Percentiles rank a stretch among this genome's conserved stretches.
phyloP scores from a whole-genome alignment of 2,888 invertebrate species.

The Phorcus lineatus region DNA sequence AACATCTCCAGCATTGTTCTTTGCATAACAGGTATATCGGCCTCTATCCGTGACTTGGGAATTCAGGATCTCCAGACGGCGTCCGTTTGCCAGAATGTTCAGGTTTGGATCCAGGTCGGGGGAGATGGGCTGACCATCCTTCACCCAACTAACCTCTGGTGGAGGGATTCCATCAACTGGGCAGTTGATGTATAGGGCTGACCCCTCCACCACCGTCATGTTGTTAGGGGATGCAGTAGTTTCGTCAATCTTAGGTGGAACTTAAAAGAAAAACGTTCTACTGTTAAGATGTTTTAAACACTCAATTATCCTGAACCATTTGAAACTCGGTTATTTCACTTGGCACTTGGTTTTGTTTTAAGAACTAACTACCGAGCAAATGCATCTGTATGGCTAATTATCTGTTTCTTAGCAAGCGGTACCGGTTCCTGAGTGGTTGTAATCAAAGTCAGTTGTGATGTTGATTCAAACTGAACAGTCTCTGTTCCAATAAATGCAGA shows the following conservation, averaged over 20 bases:
- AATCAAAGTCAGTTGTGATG: no score
- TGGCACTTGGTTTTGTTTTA: no score
- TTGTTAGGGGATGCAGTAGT: slow-evolving; percentile 51
- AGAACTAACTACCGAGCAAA: no score
- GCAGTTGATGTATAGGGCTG: slow-evolving; percentile 62
- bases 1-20: slow-evolving; percentile 72
- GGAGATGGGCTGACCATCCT: slow-evolving; percentile 70
- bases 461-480: no score
- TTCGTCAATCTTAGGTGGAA: slow-evolving; percentile 64
- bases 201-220: slow-evolving; percentile 55
- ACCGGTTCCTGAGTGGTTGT: no score
- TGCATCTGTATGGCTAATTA: no score
- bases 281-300: no score
- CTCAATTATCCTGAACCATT: no score
- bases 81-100: slow-evolving; percentile 56
- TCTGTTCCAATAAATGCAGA: no score
- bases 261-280: slow-evolving; percentile 45
- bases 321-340: no score
- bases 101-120: slow-evolving; percentile 57
- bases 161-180: slow-evolving; percentile 71
- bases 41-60: slow-evolving; percentile 66
- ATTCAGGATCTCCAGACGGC: slow-evolving; percentile 63
- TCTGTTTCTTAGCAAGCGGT: no score
- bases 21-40: slow-evolving; percentile 72
- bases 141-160: slow-evolving; percentile 76